Evolutionary conservation across 2,797 vertebrate species (phyloP).

Genomic region (Acipenser ruthenus): DNA sequence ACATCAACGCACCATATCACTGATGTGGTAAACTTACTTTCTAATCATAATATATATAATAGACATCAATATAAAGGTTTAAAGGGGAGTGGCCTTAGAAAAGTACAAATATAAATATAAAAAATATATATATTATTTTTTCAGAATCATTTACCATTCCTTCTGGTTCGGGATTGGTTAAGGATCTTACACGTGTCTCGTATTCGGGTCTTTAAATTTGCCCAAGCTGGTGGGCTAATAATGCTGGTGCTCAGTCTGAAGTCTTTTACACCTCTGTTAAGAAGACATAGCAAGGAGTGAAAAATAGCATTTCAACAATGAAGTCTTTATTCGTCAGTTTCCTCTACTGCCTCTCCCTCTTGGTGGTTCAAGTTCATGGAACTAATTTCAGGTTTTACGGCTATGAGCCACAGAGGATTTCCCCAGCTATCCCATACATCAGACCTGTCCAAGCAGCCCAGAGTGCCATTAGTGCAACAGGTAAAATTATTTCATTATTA

Average conservation of each 20-base stretch:
- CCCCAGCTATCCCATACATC: conserved; percentile 49
- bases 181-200: conserved; percentile 28
- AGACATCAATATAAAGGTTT: background rate
- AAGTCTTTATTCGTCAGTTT: conserved; percentile 42
- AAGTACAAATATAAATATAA: background rate
- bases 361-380: conserved; percentile 38
- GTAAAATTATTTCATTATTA: conserved; percentile 34
- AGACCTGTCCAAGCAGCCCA: conserved; percentile 32
- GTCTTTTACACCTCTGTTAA: conserved; percentile 21
- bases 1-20: too few relatives aligned
- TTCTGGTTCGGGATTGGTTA: conserved; percentile 45
- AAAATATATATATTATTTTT: too few relatives aligned
- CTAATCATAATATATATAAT: too few relatives aligned
- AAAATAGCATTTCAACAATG: conserved; percentile 35
- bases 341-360: conserved; percentile 39
- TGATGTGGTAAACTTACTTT: too few relatives aligned
- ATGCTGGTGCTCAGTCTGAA: conserved; percentile 15
- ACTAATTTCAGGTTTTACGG: conserved; percentile 42
- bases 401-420: conserved; percentile 34
- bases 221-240: background rate
- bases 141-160: background rate
- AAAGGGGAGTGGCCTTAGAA: background rate
- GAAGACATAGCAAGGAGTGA: conserved; percentile 10
- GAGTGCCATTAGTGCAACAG: conserved; percentile 49
- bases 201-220: conserved; percentile 36